Percentiles rank a stretch among this genome's conserved stretches.
phyloP scores from a whole-genome alignment of 2,888 invertebrate species.

The Perithous albicinctus region DNA sequence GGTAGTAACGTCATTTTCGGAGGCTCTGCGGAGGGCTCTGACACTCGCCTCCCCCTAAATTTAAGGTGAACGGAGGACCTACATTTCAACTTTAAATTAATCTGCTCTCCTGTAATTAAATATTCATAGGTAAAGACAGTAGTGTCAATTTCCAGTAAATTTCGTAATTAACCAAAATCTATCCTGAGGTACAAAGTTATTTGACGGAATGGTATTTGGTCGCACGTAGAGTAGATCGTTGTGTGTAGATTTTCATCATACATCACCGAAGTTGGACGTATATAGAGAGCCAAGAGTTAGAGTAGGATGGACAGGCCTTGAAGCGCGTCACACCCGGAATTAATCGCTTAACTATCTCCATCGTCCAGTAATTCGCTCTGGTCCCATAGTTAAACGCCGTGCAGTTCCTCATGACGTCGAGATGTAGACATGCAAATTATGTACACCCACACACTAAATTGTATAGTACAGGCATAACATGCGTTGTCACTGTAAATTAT shows the following conservation, averaged over 20 bases:
- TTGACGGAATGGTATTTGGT: background rate
- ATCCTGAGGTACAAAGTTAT: background rate
- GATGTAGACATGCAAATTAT: conserved; percentile 10
- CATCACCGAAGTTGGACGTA: background rate
- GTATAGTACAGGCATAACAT: conserved; percentile 28
- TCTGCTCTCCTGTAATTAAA: background rate
- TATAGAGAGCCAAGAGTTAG: background rate
- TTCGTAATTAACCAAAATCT: background rate
- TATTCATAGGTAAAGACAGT: background rate
- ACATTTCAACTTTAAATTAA: background rate
- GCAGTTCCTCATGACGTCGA: background rate
- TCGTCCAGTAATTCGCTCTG: background rate
- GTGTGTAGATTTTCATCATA: background rate
- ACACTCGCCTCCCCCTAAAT: too few species aligned
- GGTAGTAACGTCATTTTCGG: too few species aligned
- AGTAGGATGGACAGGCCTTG: background rate
- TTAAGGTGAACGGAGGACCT: too few species aligned
- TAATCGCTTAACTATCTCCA: conserved; percentile 15
- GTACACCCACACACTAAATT: conserved; percentile 14
- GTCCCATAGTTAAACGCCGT: background rate
- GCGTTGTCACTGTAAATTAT: conserved; percentile 41
- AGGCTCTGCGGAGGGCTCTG: too few species aligned
- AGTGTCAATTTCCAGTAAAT: background rate
- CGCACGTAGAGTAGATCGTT: background rate
- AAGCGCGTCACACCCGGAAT: background rate